Base-by-base conservation (phyloP, 2,797 vertebrate species). In the Sciurus vulgaris region DNA sequence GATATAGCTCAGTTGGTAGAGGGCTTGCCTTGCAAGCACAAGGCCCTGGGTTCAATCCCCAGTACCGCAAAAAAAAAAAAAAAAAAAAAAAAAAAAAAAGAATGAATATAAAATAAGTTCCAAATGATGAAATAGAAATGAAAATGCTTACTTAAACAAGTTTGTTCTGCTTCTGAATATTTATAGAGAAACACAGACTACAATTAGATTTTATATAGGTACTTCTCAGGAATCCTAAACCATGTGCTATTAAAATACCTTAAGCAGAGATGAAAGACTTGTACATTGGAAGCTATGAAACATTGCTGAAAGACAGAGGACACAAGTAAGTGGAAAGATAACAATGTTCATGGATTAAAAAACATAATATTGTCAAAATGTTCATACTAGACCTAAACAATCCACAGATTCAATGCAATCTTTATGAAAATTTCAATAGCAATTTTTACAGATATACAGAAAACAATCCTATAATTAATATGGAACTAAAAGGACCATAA, bases 71-170 rank as follows among this genome's bases (percentile, higher is more conserved):
- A 38, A 38, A 38, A 38, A 38, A 38, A 38, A 38, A 38, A 38
- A 38, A 38, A 38, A 38, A 38, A 38, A 38, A 38, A 38, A 38
- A 38, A 38, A 38, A 38, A 38, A 9, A 54, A 85, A 76, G 18
- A 44, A 54, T 28, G 26, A 73, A 56, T 59, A 85, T 28, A 79
- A 2, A 85, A 0, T 59, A 82, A 47, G 24, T 51, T 81, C 8
- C 56, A 93, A 86, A 79, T 86, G 73, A 44, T 47, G n/a, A 69
- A 20, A 61, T 41, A 59, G 79, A 95, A 63, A 84, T 28, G 78
- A 83, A 92, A 15, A 70, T 33, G 76, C 17, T 56, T 65, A 81
- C n/a, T 65, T 54, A 24, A 33, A 86, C 24, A 65, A 7, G 51
- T 92, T n/a, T 93, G 5, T 2, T 93, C 38, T 28, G 3, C 28